Evolutionary conservation across 2,888 invertebrate species (phyloP), one percentile per base, ranked within the genome.

Genomic region (Pseudoips prasinana): DNA sequence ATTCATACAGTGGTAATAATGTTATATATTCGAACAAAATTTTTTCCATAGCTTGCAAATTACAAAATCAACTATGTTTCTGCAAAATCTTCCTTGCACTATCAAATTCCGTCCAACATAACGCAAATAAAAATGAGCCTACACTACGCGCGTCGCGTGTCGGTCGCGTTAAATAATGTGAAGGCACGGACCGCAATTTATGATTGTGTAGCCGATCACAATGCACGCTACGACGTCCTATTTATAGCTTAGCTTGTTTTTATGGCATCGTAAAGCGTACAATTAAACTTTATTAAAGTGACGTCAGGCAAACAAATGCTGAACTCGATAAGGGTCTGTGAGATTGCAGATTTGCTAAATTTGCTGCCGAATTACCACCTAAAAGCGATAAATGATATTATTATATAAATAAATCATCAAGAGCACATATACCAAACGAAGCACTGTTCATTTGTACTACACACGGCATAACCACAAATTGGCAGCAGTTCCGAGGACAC

Each of bases 101-200:
- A 57, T 52, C 42, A 39, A 38, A 45, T 42, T 23, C 36, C 43
- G 49, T 39, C 42, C 37, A 40, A 24, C 33, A 46, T 46, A 49
- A 23, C 8, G n/a, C 47, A 47, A 53, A 47, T 51, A 39, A 56
- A 50, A 56, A 44, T 33, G 34, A 52, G 44, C 34, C 43, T 29
- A 46, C 41, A 38, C 4, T 62, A 62, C 27, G 47, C 34, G 46
- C 32, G 37, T 72, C 48, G 65, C 74, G 67, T 71, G 73, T 49
- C 47, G 43, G 39, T 32, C 50, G 64, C 64, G 68, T 65, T 71
- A 71, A 70, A 70, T 68, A 71, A 68, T 61, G 66, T 65, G 63
- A 61, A 66, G 65, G 66, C 62, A 69, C 58, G 64, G 55, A 53
- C 46, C 35, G 55, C 46, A 62, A 66, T 69, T 69, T 67, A 66